Conservation (phyloP, 2,113 vertebrate species). For the Acrocephalus arundinaceus region DNA sequence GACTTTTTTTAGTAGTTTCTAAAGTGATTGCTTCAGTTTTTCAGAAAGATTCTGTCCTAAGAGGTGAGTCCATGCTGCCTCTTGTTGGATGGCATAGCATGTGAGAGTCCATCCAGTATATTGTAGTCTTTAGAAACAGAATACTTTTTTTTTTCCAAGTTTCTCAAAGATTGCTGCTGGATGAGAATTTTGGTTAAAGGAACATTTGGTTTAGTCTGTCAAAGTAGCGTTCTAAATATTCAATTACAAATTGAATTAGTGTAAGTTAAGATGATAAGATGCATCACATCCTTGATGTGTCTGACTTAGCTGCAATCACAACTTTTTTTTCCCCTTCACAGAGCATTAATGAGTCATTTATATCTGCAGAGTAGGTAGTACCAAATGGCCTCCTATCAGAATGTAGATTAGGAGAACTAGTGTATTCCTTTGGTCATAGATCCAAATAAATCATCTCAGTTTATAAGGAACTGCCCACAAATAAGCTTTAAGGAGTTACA, state of each 20-base stretch:
- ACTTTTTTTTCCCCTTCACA: not conserved
- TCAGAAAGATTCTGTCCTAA: not conserved
- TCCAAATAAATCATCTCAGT: not conserved
- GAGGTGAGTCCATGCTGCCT: not conserved
- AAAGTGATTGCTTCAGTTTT: not conserved
- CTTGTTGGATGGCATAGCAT: not conserved
- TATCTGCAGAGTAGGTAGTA: slow-evolving; percentile 4
- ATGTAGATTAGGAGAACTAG: not conserved
- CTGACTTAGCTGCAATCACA: not conserved
- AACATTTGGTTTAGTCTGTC: not conserved
- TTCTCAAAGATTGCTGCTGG: not conserved
- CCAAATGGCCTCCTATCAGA: not conserved
- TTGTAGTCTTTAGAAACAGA: not conserved
- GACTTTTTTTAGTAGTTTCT: not conserved
- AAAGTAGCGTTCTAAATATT: not conserved
- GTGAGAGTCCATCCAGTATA: not conserved
- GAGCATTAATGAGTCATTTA: slow-evolving; percentile 20
- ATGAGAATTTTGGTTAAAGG: not conserved
- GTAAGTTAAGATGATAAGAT: not conserved
- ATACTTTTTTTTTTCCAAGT: too few relatives aligned
- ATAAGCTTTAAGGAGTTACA: not conserved
- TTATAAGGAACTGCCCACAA: not conserved
- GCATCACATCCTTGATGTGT: not conserved
- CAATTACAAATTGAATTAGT: not conserved
- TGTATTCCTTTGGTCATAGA: not conserved